Conservation (phyloP, 2,797 vertebrate species). For the Staurois parvus region DNA sequence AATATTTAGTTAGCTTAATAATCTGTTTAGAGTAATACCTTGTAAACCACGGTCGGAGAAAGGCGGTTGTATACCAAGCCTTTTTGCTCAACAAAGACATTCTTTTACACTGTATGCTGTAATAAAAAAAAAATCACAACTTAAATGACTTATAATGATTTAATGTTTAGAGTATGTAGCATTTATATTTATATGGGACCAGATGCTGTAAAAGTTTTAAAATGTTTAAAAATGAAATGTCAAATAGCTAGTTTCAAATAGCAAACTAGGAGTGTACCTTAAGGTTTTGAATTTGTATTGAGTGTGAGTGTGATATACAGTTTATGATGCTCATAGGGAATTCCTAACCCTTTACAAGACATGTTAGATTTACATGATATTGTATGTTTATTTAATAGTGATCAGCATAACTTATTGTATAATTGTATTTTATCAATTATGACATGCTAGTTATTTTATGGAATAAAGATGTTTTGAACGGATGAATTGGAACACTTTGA, state of each 20-base stretch:
- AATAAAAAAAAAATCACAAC: not conserved
- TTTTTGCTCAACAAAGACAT: not conserved
- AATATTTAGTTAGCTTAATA: slow-evolving; percentile 37
- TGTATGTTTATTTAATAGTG: not conserved
- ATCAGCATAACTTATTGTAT: not conserved
- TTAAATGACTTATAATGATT: not conserved
- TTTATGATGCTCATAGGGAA: not conserved
- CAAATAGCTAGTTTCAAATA: not conserved
- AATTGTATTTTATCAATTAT: not conserved
- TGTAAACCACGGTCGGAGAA: slow-evolving; percentile 20
- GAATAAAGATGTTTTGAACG: not conserved
- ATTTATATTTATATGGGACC: not conserved
- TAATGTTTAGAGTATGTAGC: not conserved
- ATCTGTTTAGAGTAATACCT: slow-evolving; percentile 39
- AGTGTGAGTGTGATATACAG: not conserved
- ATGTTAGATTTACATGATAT: not conserved
- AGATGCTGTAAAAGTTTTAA: not conserved
- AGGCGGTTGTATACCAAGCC: not conserved
- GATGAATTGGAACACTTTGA: no score
- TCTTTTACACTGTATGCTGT: not conserved
- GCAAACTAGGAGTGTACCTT: not conserved
- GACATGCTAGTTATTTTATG: not conserved
- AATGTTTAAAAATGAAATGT: not conserved
- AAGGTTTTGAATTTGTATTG: not conserved
- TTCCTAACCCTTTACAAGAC: not conserved